A percentile compares a stretch with the other conserved stretches of the same genome.
These are phyloP conservation scores for Sphecodes monilicornis DNA, from an alignment of 2,888 invertebrate species.

Conservation along the genomic window DNA sequence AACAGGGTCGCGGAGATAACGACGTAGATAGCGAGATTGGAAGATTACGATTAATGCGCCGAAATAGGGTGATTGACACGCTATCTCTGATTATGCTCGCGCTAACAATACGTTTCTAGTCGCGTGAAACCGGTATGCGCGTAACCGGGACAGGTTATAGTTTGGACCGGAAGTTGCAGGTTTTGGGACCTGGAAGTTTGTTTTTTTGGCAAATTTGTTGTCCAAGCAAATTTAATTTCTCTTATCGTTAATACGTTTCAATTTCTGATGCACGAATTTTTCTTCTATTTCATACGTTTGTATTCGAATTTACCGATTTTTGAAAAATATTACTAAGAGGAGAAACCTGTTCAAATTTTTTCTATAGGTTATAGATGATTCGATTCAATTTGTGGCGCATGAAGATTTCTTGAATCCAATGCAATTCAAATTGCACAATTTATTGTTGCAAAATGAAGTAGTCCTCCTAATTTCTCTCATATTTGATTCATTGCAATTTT, in stretches of 20 bases:
- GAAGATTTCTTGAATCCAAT: too few relatives aligned
- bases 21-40: slow-evolving; percentile 63
- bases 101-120: neutral
- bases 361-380: too few relatives aligned
- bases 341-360: too few relatives aligned
- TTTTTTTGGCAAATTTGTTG: neutral
- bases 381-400: too few relatives aligned
- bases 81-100: neutral
- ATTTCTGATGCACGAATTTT: neutral
- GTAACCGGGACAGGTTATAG: neutral
- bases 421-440: too few relatives aligned
- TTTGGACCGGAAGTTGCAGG: neutral
- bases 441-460: too few relatives aligned
- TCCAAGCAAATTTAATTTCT: neutral
- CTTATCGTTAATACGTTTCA: neutral
- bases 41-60: slow-evolving; percentile 65
- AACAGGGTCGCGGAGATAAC: slow-evolving; percentile 51
- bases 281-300: too few relatives aligned
- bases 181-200: neutral
- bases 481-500: too few relatives aligned
- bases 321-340: too few relatives aligned
- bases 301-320: too few relatives aligned
- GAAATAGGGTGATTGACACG: slow-evolving; percentile 46
- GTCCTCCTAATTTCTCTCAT: too few relatives aligned
- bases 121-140: neutral